Percentiles rank a stretch among this genome's conserved stretches.
These are phyloP conservation scores for Macropus fuliginosus DNA, from an alignment of 2,797 vertebrate genomes.

Conservation along the genomic window DNA sequence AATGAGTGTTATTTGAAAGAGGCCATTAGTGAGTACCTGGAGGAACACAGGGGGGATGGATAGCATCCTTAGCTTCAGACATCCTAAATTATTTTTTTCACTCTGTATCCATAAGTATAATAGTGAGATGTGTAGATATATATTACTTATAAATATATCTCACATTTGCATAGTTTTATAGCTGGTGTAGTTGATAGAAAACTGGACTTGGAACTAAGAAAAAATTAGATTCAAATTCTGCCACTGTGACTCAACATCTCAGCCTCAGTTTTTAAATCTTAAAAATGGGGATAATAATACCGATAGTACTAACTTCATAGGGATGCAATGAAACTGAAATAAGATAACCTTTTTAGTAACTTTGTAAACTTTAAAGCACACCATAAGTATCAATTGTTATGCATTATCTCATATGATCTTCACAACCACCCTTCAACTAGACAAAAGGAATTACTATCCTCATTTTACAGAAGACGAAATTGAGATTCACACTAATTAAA, in stretches of 20 bases:
- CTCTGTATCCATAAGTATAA: neutral
- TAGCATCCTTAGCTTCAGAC: slow-evolving; percentile 25
- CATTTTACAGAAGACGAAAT: neutral
- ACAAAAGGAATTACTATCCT: neutral
- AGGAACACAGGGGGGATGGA: slow-evolving; percentile 43
- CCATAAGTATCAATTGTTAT: neutral
- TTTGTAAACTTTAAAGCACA: neutral
- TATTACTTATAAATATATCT: neutral
- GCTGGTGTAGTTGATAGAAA: neutral
- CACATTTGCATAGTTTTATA: neutral
- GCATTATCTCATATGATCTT: neutral
- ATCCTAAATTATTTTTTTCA: neutral
- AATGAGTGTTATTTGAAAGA: slow-evolving; percentile 73
- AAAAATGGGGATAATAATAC: neutral
- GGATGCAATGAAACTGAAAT: neutral
- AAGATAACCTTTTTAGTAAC: neutral
- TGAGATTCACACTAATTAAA: neutral
- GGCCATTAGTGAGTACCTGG: rapidly evolving
- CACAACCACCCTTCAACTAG: neutral
- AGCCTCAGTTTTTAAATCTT: neutral
- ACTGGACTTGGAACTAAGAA: neutral
- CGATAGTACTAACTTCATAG: neutral
- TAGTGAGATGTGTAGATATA: neutral
- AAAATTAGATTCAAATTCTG: neutral
- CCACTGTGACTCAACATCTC: neutral